These are phyloP conservation scores for Kuschelorhynchus macadamiae DNA, from an alignment of 2,888 invertebrate species.

Conservation along the genomic window DNA sequence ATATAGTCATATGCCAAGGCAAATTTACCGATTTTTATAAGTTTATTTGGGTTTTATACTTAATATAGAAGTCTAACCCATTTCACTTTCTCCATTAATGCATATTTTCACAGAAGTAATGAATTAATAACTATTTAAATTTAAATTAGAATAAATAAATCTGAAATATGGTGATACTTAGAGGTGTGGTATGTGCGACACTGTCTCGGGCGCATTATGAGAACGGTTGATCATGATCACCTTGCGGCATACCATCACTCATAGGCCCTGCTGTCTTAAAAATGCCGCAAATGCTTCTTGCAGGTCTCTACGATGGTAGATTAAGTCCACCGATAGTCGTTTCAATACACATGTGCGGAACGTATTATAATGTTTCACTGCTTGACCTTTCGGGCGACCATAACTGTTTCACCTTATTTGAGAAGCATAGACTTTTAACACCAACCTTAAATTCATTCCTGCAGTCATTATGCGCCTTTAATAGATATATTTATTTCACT, in stretches of 20 bases:
- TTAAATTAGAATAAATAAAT: too few relatives aligned
- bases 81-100: too few relatives aligned
- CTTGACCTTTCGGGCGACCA: constrained; percentile 56
- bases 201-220: constrained; percentile 57
- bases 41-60: too few relatives aligned
- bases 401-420: constrained; percentile 56
- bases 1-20: too few relatives aligned
- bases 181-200: constrained; percentile 40
- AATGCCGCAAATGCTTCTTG: constrained; percentile 59
- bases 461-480: constrained; percentile 36
- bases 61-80: too few relatives aligned
- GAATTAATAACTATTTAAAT: too few relatives aligned
- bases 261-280: constrained; percentile 58
- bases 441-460: constrained; percentile 43
- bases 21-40: too few relatives aligned
- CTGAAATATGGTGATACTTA: too few relatives aligned
- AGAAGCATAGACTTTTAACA: constrained; percentile 39
- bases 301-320: constrained; percentile 57
- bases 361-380: constrained; percentile 57
- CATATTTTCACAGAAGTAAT: too few relatives aligned
- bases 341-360: constrained; percentile 58
- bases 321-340: constrained; percentile 58
- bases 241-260: constrained; percentile 61
- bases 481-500: constrained; percentile 30
- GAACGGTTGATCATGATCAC: constrained; percentile 60